Conservation (phyloP, 2,113 vertebrate genomes). For the Misgurnus mizolepis region DNA sequence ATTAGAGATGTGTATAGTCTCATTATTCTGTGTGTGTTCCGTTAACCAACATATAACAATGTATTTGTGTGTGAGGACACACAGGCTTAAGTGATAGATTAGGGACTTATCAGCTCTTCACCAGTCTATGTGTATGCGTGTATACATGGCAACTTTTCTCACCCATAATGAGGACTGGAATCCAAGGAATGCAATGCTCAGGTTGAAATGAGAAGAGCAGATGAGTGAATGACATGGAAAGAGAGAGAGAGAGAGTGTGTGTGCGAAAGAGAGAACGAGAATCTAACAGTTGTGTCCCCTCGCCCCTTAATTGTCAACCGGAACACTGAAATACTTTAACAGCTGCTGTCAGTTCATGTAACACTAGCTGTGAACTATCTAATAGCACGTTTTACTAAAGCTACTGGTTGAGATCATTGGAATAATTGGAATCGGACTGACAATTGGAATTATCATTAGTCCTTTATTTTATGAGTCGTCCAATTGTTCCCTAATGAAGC, state of each 20-base stretch:
- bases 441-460: too few relatives aligned
- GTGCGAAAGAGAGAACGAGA: conserved; percentile 58
- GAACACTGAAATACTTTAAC: conserved; percentile 10
- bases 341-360: not conserved
- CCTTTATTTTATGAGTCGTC: too few relatives aligned
- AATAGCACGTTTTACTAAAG: not conserved
- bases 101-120: conserved; percentile 52
- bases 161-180: conserved; percentile 75
- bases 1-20: not conserved
- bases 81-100: not conserved
- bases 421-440: too few relatives aligned
- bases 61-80: conserved; percentile 10
- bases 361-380: too few relatives aligned
- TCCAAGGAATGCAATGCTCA: conserved; percentile 74
- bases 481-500: too few relatives aligned
- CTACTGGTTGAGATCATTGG: not conserved
- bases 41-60: not conserved
- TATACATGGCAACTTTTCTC: conserved; percentile 48
- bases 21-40: not conserved
- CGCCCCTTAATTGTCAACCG: conserved; percentile 69
- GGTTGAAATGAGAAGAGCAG: conserved; percentile 68
- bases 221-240: not conserved
- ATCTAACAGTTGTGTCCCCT: conserved; percentile 52
- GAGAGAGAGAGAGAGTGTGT: not conserved
- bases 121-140: conserved; percentile 47